phyloP scores from a whole-genome alignment of 2,113 vertebrate genomes.

The Zosterops lateralis region DNA sequence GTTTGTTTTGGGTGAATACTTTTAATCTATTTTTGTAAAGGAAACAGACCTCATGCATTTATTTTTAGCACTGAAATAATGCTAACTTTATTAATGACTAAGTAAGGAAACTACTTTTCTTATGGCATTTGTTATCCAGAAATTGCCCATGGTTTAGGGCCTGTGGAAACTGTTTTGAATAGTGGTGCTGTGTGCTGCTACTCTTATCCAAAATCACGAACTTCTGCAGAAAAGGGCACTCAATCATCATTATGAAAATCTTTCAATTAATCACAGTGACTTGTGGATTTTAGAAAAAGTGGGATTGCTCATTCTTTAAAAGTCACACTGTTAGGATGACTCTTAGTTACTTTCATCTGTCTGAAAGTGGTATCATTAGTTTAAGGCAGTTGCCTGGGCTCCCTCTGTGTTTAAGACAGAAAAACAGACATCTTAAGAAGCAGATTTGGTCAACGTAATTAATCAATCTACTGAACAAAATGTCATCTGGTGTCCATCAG shows the following conservation, averaged over 20 bases:
- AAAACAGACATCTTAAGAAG: neutral
- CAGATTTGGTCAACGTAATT: neutral
- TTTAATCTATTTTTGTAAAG: neutral
- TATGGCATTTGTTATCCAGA: neutral
- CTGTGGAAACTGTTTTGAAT: neutral
- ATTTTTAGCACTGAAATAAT: neutral
- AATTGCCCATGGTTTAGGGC: neutral
- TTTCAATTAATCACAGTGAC: neutral
- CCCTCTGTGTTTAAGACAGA: neutral
- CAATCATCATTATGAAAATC: neutral
- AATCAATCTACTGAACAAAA: neutral
- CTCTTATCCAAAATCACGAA: rapidly evolving
- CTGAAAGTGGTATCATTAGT: neutral
- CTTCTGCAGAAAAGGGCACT: neutral
- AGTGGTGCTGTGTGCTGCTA: neutral
- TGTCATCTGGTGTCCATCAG: neutral
- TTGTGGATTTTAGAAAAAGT: neutral
- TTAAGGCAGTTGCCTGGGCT: neutral
- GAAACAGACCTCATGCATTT: neutral
- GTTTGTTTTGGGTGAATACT: neutral
- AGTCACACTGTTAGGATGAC: neutral
- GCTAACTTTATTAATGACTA: neutral
- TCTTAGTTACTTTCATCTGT: neutral
- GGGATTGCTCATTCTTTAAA: neutral
- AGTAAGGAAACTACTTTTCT: neutral